These are phyloP conservation scores for Neodiprion lecontei DNA, from an alignment of 1,140 invertebrate genomes.

Conservation along the genomic window DNA sequence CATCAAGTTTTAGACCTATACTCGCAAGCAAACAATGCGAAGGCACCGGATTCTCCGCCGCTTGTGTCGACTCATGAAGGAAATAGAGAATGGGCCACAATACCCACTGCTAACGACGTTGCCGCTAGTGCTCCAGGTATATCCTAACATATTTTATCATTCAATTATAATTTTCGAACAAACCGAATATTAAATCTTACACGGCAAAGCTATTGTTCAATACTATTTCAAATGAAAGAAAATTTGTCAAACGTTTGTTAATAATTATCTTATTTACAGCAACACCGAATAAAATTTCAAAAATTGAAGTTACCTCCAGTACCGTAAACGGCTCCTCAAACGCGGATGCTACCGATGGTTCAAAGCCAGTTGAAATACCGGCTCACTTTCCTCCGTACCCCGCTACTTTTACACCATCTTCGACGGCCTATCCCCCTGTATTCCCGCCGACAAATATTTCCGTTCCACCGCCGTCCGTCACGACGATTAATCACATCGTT, in stretches of 20 bases:
- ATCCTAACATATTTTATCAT: too few species aligned
- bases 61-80: slow-evolving; percentile 57
- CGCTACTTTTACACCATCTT: slow-evolving; percentile 41
- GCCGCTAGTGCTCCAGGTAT: slow-evolving; percentile 49
- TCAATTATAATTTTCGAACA: slow-evolving; percentile 3
- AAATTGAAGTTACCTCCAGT: slow-evolving; percentile 40
- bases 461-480: slow-evolving; percentile 55
- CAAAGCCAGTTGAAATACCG: slow-evolving; percentile 47
- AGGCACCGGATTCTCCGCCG: slow-evolving; percentile 70
- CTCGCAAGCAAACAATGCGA: slow-evolving; percentile 69
- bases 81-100: slow-evolving; percentile 42
- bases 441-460: slow-evolving; percentile 55
- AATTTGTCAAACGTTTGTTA: slow-evolving; percentile 13
- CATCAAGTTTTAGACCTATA: slow-evolving; percentile 94
- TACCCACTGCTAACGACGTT: slow-evolving; percentile 47
- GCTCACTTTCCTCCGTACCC: slow-evolving; percentile 49
- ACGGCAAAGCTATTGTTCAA: background rate
- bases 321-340: slow-evolving; percentile 50
- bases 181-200: background rate
- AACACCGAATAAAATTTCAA: slow-evolving; percentile 47
- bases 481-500: slow-evolving; percentile 54
- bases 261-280: slow-evolving; percentile 30
- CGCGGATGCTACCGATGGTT: slow-evolving; percentile 38
- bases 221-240: background rate
- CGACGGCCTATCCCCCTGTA: slow-evolving; percentile 47